Conservation (phyloP, 2,113 vertebrate species). For the Microcebus griseorufus region DNA sequence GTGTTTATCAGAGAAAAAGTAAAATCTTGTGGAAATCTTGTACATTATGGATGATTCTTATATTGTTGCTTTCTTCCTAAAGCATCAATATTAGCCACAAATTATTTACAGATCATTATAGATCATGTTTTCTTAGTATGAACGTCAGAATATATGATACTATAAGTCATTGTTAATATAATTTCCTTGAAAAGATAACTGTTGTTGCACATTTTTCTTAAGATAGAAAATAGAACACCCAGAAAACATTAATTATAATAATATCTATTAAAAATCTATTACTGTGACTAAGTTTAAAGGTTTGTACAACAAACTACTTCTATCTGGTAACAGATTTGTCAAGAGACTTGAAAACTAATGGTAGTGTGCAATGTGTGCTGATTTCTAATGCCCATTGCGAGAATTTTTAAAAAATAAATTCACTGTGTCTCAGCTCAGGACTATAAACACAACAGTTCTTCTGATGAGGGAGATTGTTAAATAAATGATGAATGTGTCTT, state of each 20-base stretch:
- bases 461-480: constrained; percentile 39
- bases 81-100: neutral
- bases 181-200: neutral
- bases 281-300: neutral
- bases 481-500: constrained; percentile 67
- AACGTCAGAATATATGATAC: neutral
- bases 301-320: constrained; percentile 23
- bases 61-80: neutral
- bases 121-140: neutral
- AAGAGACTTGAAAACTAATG: neutral
- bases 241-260: neutral
- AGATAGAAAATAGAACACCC: neutral
- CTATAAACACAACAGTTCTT: neutral
- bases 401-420: constrained; percentile 32
- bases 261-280: neutral
- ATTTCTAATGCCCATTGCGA: constrained; percentile 11
- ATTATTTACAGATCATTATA: neutral
- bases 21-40: neutral
- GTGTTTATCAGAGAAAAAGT: neutral
- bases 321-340: neutral
- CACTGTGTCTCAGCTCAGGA: neutral
- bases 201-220: neutral
- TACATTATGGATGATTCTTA: neutral
- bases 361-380: neutral
- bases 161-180: neutral